Evolutionary conservation across 2,888 invertebrate species (phyloP).

Genomic region (Cantharis flavilabris): DNA sequence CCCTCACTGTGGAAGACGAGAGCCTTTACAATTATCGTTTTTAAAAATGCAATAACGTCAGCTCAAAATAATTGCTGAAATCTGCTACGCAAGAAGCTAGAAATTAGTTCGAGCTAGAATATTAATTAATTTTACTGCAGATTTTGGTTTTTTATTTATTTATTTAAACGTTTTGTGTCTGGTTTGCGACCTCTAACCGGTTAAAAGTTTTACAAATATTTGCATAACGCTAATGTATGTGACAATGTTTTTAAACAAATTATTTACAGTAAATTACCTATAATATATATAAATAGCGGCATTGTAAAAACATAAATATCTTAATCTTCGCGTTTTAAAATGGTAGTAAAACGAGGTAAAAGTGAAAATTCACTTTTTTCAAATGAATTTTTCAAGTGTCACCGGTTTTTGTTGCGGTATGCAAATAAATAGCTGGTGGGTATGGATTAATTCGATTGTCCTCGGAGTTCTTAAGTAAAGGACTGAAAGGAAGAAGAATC

Average conservation of each 20-base stretch:
- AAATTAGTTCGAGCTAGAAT: background rate
- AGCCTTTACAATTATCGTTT: background rate
- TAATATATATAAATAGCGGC: background rate
- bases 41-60: background rate
- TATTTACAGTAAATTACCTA: background rate
- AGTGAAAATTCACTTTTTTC: background rate
- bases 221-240: background rate
- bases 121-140: background rate
- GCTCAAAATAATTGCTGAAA: background rate
- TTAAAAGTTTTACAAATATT: background rate
- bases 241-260: background rate
- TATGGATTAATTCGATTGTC: background rate
- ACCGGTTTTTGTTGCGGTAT: background rate
- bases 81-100: background rate
- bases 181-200: background rate
- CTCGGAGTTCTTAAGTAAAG: constrained; percentile 21
- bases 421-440: background rate
- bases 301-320: background rate
- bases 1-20: background rate
- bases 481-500: constrained; percentile 44
- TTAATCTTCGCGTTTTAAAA: background rate
- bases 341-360: background rate
- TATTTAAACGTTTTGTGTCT: background rate
- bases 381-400: background rate
- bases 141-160: background rate